Conservation (phyloP, 2,797 vertebrate species). For the Hydrophis major region DNA sequence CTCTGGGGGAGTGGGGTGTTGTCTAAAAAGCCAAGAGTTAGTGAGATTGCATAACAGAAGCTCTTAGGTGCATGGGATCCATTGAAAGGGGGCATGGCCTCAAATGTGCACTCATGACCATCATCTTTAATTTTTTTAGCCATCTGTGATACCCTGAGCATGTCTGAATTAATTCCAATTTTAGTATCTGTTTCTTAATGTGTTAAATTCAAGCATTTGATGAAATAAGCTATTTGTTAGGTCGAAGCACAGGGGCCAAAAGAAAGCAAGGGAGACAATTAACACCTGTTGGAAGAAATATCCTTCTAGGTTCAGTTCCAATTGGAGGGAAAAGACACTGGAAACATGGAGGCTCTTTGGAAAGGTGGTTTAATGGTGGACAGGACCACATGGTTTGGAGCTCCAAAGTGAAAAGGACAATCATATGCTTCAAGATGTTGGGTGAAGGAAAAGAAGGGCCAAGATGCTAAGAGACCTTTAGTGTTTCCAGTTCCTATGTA, state of each 20-base stretch:
- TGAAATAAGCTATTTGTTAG: background rate
- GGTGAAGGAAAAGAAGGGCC: too few species aligned
- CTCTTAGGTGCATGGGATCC: background rate
- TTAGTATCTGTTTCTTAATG: background rate
- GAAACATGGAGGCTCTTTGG: too few species aligned
- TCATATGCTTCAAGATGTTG: too few species aligned
- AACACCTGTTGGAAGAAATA: too few species aligned
- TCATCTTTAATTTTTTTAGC: background rate
- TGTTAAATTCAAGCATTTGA: background rate
- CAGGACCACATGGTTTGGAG: too few species aligned
- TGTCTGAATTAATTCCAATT: background rate
- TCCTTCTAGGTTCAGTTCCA: too few species aligned
- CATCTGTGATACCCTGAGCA: background rate
- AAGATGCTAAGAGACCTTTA: too few species aligned
- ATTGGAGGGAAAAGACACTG: too few species aligned
- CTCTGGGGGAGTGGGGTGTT: background rate
- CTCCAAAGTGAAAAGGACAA: too few species aligned
- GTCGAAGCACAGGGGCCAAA: background rate
- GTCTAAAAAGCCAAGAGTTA: background rate
- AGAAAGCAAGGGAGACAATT: background rate
- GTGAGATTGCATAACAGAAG: background rate
- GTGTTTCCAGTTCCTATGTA: too few species aligned
- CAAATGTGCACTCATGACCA: background rate
- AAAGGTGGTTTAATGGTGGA: too few species aligned
- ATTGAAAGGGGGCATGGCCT: background rate